These are phyloP conservation scores for Stegophylla sp. DNA, from an alignment of 2,888 invertebrate genomes.

Conservation along the genomic window DNA sequence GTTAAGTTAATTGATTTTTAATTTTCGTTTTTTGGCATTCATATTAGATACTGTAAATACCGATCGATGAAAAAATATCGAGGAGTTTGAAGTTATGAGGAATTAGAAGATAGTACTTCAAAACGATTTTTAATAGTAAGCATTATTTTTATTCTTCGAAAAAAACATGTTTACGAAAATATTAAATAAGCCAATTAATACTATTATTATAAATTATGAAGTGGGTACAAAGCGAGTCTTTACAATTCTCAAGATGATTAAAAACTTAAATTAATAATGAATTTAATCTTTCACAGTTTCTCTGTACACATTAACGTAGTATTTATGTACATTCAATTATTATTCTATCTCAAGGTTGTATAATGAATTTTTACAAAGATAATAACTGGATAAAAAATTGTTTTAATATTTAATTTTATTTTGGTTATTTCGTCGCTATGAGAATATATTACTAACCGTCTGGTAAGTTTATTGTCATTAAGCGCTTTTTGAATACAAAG, in stretches of 20 bases:
- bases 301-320: neutral
- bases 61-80: too few species aligned
- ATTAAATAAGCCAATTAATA: neutral
- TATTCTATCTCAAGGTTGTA: neutral
- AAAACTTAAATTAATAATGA: neutral
- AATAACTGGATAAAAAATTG: slow-evolving; percentile 5
- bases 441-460: slow-evolving; percentile 15
- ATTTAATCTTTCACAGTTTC: neutral
- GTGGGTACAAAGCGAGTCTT: neutral
- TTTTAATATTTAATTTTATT: slow-evolving; percentile 5
- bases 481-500: slow-evolving; percentile 11
- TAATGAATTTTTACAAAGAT: neutral
- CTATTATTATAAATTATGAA: neutral
- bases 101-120: neutral
- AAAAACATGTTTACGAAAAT: neutral
- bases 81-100: too few species aligned
- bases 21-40: too few species aligned
- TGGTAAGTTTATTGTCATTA: slow-evolving; percentile 27
- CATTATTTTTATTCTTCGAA: neutral
- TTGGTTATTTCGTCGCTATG: neutral
- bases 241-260: neutral
- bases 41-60: too few species aligned
- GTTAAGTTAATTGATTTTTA: too few species aligned
- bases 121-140: neutral
- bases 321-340: slow-evolving; percentile 1